Conservation (phyloP, 2,888 invertebrate genomes). For the Stenchaetothrips biformis region DNA sequence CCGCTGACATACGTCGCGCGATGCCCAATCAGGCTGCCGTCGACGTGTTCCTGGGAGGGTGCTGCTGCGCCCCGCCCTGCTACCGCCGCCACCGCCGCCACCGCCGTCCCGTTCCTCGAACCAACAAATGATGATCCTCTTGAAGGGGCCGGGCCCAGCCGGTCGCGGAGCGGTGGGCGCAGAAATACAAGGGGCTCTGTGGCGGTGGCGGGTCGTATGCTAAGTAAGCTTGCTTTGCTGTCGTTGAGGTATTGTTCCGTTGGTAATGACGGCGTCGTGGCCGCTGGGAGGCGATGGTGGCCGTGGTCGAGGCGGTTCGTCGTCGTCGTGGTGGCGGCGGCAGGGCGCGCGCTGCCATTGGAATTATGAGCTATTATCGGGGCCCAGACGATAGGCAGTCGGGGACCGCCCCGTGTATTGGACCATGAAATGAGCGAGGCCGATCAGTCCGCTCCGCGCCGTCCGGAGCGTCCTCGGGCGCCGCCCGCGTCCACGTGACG, state of each 20-base stretch:
- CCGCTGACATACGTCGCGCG: background rate
- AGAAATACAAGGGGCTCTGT: background rate
- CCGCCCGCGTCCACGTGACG: background rate
- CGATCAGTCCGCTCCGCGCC: background rate
- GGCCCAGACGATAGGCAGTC: background rate
- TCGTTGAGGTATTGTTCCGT: background rate
- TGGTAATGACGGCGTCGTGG: background rate
- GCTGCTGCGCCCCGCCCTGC: background rate
- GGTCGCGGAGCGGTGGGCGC: background rate
- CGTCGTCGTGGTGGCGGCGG: background rate
- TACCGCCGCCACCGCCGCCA: constrained; percentile 26
- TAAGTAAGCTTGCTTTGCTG: background rate
- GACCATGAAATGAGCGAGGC: background rate
- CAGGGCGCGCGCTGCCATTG: background rate
- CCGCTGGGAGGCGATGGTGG: background rate
- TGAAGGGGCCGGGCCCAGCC: background rate
- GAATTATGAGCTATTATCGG: constrained; percentile 6
- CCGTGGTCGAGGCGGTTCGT: too few relatives aligned
- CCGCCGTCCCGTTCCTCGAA: constrained; percentile 3
- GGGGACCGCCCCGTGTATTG: background rate
- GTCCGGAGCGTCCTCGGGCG: background rate
- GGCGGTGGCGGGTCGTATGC: background rate
- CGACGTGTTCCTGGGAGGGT: background rate
- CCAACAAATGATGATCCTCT: background rate
- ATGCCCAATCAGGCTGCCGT: background rate